Base-by-base conservation (phyloP, 1,140 invertebrate genomes). In the Hylaeus anthracinus region DNA sequence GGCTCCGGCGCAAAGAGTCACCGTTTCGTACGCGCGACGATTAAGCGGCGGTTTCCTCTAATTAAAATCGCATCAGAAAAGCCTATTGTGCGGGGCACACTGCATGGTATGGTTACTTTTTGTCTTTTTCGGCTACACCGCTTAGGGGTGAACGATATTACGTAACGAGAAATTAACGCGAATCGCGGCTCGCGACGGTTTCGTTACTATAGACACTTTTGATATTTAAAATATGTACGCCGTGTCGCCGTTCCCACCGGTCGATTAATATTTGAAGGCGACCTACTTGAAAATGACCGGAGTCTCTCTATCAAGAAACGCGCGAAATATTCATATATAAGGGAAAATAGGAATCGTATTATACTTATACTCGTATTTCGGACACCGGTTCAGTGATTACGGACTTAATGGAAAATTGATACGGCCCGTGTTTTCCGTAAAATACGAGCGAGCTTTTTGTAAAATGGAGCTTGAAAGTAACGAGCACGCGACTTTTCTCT, bases 21-120 rank as follows among this genome's bases (percentile, higher is more conserved):
- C 12, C 81, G 45, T 74, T 67, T 51, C 48, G 51, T 58, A 74
- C 81, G 81, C 77, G 14, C 64, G 26, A 72, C 65, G 67, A 80
- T 80, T 83, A 83, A 48, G 48, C 75, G 60, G 15, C 10, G 63
- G 41, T 15, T 53, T 39, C 43, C 75, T 61, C 64, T 74, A 80
- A 83, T 83, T 83, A 83, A 83, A 83, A 80, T 83, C 71, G 71
- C 77, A 83, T 80, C 77, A 58, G 61, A 37, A 10, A 12, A 37
- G 78, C 5, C 2, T 14, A 1, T 61, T n/a, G 26, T 26, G 26
- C 26, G 26, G 26, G 26, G 26, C 26, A 26, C 26, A 26, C 26
- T 26, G 26, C 0, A 26, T 26, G 26, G 26, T 26, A 26, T 26
- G 26, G 26, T 14, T 1, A 12, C 37, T 72, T 14, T 5, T 61